These are phyloP conservation scores for Notoglanidium macrostoma DNA, from an alignment of 2,797 vertebrate species.

Conservation along the genomic window DNA sequence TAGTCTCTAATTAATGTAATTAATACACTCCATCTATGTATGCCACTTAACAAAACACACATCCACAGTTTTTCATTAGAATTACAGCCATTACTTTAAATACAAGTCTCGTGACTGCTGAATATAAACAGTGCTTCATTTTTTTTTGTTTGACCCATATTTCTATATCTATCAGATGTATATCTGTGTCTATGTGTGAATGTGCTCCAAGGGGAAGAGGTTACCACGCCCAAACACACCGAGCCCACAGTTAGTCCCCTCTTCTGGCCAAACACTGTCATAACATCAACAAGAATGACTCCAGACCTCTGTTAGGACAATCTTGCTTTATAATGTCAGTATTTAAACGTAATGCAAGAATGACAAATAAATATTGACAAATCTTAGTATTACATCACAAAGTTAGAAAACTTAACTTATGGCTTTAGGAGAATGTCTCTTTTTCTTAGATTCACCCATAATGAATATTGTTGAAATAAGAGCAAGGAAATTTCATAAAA, in stretches of 20 bases:
- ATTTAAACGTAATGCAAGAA: background rate
- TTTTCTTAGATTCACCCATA: background rate
- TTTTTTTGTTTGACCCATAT: conserved; percentile 2
- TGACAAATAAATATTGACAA: conserved; percentile 22
- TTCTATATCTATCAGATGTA: background rate
- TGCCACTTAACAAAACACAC: background rate
- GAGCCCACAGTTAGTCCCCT: conserved; percentile 18
- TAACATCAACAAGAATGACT: conserved; percentile 16
- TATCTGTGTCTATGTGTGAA: background rate
- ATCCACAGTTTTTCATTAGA: background rate
- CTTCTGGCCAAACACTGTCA: conserved; percentile 38
- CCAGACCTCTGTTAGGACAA: background rate
- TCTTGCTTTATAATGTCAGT: conserved; percentile 12
- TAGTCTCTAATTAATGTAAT: background rate
- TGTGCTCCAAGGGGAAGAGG: background rate
- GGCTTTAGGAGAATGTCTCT: background rate
- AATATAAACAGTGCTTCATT: background rate
- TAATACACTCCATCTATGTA: background rate
- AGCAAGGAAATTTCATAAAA: background rate
- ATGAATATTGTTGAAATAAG: background rate
- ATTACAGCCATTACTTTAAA: background rate
- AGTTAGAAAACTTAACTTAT: background rate
- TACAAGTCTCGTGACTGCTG: background rate
- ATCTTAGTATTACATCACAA: background rate
- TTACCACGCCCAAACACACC: conserved; percentile 43